phyloP scores from a whole-genome alignment of 2,113 vertebrate genomes.

The Gallinago undulata region DNA sequence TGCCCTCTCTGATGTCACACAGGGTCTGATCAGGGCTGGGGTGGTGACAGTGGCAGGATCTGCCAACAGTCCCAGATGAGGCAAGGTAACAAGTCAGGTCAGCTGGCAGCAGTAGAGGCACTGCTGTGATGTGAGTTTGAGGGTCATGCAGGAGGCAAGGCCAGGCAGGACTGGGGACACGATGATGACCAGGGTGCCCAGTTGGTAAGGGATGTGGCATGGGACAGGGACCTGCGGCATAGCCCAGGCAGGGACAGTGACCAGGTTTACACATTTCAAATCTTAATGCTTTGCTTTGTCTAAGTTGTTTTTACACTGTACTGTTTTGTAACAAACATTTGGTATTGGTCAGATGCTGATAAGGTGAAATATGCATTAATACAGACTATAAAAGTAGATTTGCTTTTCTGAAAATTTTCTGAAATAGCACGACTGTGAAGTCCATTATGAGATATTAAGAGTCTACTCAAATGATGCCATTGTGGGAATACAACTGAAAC shows the following conservation, averaged over 20 bases:
- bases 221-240: too few species aligned
- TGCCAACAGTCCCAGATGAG: background rate
- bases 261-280: background rate
- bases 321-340: background rate
- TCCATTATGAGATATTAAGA: background rate
- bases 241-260: background rate
- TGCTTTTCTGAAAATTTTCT: background rate
- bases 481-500: background rate
- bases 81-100: too few species aligned
- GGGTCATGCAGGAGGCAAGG: background rate
- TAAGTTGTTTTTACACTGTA: background rate
- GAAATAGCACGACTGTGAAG: background rate
- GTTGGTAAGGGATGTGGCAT: too few species aligned
- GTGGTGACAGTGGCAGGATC: background rate
- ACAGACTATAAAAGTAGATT: background rate
- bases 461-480: background rate
- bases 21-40: rapidly evolving
- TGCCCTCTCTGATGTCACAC: rapidly evolving
- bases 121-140: background rate
- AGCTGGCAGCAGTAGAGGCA: background rate
- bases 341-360: background rate
- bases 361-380: background rate
- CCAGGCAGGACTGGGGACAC: background rate
- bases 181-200: background rate
- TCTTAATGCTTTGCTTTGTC: background rate